Evolutionary conservation across 2,797 vertebrate species (phyloP).

Genomic region (Naso thynnoides): DNA sequence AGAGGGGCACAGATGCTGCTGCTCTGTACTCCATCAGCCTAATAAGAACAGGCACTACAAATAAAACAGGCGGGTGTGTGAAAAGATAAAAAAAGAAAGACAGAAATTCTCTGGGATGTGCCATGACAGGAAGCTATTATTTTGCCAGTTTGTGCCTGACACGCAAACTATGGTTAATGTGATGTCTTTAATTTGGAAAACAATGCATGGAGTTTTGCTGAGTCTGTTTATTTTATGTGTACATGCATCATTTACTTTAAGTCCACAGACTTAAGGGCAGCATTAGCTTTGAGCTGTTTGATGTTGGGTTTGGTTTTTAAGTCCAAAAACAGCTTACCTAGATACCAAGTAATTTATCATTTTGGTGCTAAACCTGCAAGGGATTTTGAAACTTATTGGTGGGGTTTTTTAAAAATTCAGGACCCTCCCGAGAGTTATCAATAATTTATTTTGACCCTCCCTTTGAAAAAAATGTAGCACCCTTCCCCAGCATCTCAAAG

Average conservation of each 20-base stretch:
- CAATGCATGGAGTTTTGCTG: constrained; percentile 24
- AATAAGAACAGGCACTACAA: constrained; percentile 75
- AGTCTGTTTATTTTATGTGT: constrained; percentile 35
- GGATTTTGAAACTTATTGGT: background rate
- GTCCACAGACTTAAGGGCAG: constrained; percentile 20
- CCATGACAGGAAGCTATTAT: constrained; percentile 57
- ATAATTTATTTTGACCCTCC: background rate
- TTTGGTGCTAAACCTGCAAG: constrained; percentile 14
- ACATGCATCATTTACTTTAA: constrained; percentile 35
- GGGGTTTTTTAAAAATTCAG: background rate
- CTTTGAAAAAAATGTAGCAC: too few species aligned
- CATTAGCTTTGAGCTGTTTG: constrained; percentile 15
- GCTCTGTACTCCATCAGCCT: constrained; percentile 70
- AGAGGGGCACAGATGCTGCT: constrained; percentile 61
- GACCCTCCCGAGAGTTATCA: background rate
- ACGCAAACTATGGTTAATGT: constrained; percentile 57
- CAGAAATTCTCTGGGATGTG: constrained; percentile 25
- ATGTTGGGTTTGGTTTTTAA: constrained; percentile 15
- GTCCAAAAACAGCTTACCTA: constrained; percentile 21
- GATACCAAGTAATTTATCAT: constrained; percentile 32
- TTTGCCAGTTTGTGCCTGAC: constrained; percentile 53
- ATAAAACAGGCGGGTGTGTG: constrained; percentile 62
- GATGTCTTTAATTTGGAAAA: constrained; percentile 39
- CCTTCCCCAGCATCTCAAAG: background rate
- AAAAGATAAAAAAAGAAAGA: constrained; percentile 33